phyloP scores from a whole-genome alignment of 2,113 vertebrate genomes.

The Pampusana beccarii region DNA sequence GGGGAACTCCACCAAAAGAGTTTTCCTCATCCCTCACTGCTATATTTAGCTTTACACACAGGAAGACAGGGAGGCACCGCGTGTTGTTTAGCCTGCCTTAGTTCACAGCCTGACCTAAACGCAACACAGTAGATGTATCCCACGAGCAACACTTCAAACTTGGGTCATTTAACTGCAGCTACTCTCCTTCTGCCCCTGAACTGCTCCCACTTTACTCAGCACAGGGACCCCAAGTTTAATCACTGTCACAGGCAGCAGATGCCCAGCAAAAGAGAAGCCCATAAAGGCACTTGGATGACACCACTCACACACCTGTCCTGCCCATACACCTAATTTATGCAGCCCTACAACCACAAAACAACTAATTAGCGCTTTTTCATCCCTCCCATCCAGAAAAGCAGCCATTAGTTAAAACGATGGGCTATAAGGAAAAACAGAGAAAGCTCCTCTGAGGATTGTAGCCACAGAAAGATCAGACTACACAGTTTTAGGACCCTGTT shows the following conservation, averaged over 20 bases:
- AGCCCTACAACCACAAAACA: background rate
- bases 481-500: background rate
- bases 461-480: background rate
- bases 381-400: background rate
- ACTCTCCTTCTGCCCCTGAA: background rate
- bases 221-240: background rate
- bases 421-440: background rate
- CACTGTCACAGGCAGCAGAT: background rate
- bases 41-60: slow-evolving; percentile 16
- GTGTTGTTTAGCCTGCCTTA: background rate
- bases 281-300: background rate
- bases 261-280: background rate
- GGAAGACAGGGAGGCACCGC: background rate
- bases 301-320: no score
- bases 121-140: background rate
- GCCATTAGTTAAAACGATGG: fast-evolving
- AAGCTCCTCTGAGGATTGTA: background rate
- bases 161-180: background rate
- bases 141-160: background rate
- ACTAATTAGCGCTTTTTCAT: background rate
- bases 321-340: background rate
- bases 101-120: background rate
- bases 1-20: background rate
- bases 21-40: background rate
- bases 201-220: background rate